Percentiles rank a stretch among this genome's conserved stretches.
phyloP scores from a whole-genome alignment of 2,113 vertebrate species.

The Corydoras maculifer region DNA sequence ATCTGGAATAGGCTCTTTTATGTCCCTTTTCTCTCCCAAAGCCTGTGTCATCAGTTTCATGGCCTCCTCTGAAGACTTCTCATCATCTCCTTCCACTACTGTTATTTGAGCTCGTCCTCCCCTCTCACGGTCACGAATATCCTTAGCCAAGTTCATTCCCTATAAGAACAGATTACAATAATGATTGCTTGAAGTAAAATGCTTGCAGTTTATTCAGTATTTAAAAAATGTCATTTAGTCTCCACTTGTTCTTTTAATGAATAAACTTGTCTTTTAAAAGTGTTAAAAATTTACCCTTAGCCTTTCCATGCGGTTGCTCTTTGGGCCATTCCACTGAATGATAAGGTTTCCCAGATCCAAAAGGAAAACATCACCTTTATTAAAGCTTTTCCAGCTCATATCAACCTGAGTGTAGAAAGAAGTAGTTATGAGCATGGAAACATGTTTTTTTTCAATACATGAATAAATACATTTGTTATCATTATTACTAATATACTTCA shows the following conservation, averaged over 20 bases:
- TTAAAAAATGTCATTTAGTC: neutral
- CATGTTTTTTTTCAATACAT: too few species aligned
- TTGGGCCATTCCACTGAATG: slow-evolving; percentile 81
- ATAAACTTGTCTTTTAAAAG: neutral
- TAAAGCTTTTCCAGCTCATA: slow-evolving; percentile 82
- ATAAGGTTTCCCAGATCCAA: slow-evolving; percentile 80
- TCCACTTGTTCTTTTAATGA: too few species aligned
- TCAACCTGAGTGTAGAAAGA: slow-evolving; percentile 67
- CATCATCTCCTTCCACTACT: slow-evolving; percentile 72
- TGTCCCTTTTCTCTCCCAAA: slow-evolving; percentile 63
- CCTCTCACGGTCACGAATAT: slow-evolving; percentile 79
- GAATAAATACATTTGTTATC: too few species aligned
- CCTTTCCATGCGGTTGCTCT: slow-evolving; percentile 75
- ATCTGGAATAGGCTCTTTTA: slow-evolving; percentile 65
- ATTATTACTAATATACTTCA: too few species aligned
- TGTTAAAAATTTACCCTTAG: slow-evolving; percentile 61
- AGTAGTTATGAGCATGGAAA: neutral
- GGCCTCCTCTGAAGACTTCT: slow-evolving; percentile 56
- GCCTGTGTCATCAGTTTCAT: slow-evolving; percentile 67
- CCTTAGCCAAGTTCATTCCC: slow-evolving; percentile 79
- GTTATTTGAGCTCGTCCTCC: slow-evolving; percentile 73
- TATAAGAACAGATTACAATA: slow-evolving; percentile 44
- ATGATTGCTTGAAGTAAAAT: neutral
- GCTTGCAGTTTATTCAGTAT: too few species aligned
- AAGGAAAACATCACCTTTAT: slow-evolving; percentile 77